phyloP scores from a whole-genome alignment of 1,140 invertebrate genomes.

The Aphaenogaster ashmeadi region DNA sequence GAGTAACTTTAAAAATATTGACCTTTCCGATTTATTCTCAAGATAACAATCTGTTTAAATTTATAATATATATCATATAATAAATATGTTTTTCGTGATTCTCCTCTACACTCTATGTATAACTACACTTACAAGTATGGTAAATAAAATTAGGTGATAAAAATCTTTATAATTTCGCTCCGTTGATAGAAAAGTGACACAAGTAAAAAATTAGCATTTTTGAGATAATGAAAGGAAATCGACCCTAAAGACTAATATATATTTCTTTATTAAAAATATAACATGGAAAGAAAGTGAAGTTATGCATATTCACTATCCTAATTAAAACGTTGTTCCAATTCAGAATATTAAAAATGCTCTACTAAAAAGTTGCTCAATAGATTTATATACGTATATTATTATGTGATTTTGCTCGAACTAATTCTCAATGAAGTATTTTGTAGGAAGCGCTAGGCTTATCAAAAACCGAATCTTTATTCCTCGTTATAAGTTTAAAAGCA shows the following conservation, averaged over 20 bases:
- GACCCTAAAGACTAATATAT: too few species aligned
- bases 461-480: background rate
- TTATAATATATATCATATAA: background rate
- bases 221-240: too few species aligned
- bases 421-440: background rate
- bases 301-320: too few species aligned
- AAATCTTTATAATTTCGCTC: too few species aligned
- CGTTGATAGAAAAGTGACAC: too few species aligned
- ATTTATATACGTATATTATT: background rate
- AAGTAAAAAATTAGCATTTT: too few species aligned
- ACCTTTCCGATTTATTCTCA: background rate
- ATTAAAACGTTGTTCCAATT: too few species aligned
- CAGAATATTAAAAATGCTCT: too few species aligned
- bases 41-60: background rate
- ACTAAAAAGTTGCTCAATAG: too few species aligned
- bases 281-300: too few species aligned
- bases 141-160: too few species aligned
- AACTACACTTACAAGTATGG: background rate
- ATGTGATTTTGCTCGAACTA: background rate
- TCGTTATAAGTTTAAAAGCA: constrained; percentile 36
- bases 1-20: background rate
- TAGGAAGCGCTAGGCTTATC: background rate
- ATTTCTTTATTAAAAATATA: too few species aligned
- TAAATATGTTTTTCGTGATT: background rate
- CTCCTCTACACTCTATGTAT: background rate